Evolutionary conservation across 2,797 vertebrate species (phyloP).

Genomic region (Gastrophryne carolinensis): DNA sequence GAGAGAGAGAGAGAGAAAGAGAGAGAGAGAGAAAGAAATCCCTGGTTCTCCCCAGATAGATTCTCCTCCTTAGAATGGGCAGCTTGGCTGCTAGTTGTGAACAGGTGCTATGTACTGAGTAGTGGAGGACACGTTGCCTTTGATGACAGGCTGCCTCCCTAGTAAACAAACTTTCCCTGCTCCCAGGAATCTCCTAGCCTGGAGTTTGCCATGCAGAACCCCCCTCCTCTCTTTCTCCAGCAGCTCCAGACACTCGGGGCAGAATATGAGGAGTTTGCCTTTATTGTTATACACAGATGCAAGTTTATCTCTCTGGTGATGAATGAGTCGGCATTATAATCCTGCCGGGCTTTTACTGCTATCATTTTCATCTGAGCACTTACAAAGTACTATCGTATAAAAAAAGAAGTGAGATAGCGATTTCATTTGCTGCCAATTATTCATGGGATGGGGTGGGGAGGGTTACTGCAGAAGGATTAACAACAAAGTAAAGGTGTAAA

Average conservation of each 20-base stretch:
- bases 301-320: slow-evolving; percentile 59
- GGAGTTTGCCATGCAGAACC: slow-evolving; percentile 65
- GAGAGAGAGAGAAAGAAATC: no score
- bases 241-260: slow-evolving; percentile 59
- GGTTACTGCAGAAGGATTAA: no score
- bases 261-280: slow-evolving; percentile 29
- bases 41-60: no score
- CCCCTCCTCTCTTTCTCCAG: background rate
- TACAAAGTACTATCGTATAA: slow-evolving; percentile 59
- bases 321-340: slow-evolving; percentile 54
- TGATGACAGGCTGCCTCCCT: slow-evolving; percentile 66
- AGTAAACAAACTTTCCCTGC: slow-evolving; percentile 76
- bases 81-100: slow-evolving; percentile 51
- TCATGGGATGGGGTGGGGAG: slow-evolving; percentile 61
- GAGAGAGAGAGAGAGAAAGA: no score
- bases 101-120: slow-evolving; percentile 61
- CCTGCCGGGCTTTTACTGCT: slow-evolving; percentile 56
- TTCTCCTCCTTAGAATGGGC: no score
- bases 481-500: no score
- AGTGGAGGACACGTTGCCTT: slow-evolving; percentile 60
- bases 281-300: slow-evolving; percentile 55
- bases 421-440: slow-evolving; percentile 70
- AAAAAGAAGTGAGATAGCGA: slow-evolving; percentile 60
- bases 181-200: slow-evolving; percentile 66
- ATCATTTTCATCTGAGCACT: slow-evolving; percentile 57